A percentile compares a stretch with the other conserved stretches of the same genome.
These are phyloP conservation scores for Leguminivora glycinivorella DNA, from an alignment of 1,140 invertebrate genomes.

Conservation along the genomic window DNA sequence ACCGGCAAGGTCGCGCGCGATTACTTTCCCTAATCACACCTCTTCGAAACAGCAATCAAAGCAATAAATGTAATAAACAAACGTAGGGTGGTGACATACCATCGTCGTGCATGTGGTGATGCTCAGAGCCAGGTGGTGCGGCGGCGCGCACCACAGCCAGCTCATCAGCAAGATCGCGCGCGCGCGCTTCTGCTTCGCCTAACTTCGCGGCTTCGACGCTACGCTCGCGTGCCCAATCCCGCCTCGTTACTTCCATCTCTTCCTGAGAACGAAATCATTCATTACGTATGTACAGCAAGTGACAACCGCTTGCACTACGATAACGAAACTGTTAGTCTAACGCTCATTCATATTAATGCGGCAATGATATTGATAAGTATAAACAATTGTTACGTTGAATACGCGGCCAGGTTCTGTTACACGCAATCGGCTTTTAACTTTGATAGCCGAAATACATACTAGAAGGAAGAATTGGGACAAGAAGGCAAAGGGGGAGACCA, in stretches of 20 bases:
- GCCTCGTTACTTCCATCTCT: constrained; percentile 83
- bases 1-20: constrained; percentile 83
- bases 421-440: no score
- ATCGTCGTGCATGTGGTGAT: constrained; percentile 82
- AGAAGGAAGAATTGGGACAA: no score
- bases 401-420: no score
- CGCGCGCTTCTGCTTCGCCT: constrained; percentile 82
- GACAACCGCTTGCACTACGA: no score
- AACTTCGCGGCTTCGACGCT: constrained; percentile 80
- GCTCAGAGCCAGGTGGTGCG: constrained; percentile 71
- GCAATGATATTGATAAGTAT: no score
- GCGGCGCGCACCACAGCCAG: constrained; percentile 83
- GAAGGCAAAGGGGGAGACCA: no score
- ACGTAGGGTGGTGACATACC: constrained; percentile 40
- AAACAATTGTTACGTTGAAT: no score
- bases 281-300: background rate
- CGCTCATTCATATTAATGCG: no score
- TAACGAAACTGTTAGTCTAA: no score
- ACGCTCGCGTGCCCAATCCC: constrained; percentile 82
- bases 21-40: constrained; percentile 81
- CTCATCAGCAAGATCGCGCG: constrained; percentile 83
- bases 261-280: no score
- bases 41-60: constrained; percentile 80
- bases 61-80: no score
- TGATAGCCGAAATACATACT: no score